phyloP scores from a whole-genome alignment of 2,888 invertebrate species.

The Nasonovia ribisnigri region DNA sequence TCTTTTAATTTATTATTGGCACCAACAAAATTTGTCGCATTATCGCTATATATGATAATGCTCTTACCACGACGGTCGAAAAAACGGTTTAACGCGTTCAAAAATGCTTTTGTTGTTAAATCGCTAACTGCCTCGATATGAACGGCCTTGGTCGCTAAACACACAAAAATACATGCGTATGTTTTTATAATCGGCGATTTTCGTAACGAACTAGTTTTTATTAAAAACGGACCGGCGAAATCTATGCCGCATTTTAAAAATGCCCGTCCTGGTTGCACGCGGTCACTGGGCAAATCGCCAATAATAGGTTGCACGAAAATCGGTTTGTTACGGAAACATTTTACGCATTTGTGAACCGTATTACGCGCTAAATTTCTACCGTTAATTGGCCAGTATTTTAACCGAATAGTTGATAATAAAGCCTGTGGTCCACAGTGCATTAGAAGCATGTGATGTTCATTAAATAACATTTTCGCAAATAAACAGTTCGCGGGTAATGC shows the following conservation, averaged over 20 bases:
- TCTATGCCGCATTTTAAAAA: conserved; percentile 22
- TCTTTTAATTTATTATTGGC: background rate
- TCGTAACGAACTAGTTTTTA: background rate
- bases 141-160: background rate
- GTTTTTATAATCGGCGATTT: background rate
- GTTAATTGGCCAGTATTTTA: conserved; percentile 16
- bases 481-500: background rate
- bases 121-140: background rate
- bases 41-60: background rate
- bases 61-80: background rate
- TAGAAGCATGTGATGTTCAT: background rate
- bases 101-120: background rate
- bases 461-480: background rate
- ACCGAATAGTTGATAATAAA: background rate
- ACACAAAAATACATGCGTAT: background rate
- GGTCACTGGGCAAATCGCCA: conserved; percentile 11
- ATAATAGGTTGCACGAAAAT: background rate
- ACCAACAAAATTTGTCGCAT: background rate
- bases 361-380: background rate
- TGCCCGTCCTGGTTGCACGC: background rate
- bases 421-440: conserved; percentile 4
- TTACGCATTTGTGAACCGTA: background rate
- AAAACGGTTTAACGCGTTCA: background rate
- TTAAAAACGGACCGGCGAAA: conserved; percentile 33
- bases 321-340: background rate